A percentile compares a stretch with the other conserved stretches of the same genome.
These are phyloP conservation scores for Leuctra nigra DNA, from an alignment of 2,888 invertebrate species.

Conservation along the genomic window DNA sequence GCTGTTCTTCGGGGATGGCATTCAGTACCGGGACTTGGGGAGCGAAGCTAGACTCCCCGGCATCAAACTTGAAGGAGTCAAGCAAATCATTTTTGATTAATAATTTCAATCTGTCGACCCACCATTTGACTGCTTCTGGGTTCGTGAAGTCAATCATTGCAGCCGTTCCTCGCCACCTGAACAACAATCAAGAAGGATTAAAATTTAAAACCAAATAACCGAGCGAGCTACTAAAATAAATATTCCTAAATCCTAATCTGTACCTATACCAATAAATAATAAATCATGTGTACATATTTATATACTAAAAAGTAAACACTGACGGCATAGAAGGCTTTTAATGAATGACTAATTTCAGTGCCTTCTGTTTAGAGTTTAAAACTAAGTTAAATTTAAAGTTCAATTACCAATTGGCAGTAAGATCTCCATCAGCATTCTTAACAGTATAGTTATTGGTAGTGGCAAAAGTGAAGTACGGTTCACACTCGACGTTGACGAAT, in stretches of 20 bases:
- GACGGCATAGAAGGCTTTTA: no score
- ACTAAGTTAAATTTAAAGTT: no score
- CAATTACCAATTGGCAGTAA: no score
- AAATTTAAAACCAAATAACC: no score
- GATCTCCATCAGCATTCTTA: conserved; percentile 36
- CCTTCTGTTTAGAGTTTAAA: no score
- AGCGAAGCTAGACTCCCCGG: conserved; percentile 66
- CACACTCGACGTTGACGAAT: conserved; percentile 70
- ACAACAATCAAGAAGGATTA: no score
- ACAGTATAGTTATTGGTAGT: conserved; percentile 50
- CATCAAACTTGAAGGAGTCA: conserved; percentile 74
- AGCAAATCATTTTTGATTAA: conserved; percentile 57
- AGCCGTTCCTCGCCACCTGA: conserved; percentile 50
- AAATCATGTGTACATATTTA: no score
- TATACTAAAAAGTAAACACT: no score
- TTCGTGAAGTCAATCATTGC: conserved; percentile 69
- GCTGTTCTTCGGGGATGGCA: conserved; percentile 48
- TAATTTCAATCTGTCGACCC: conserved; percentile 45
- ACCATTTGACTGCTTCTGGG: conserved; percentile 50
- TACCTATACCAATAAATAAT: no score
- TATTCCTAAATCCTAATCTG: no score
- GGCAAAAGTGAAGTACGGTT: conserved; percentile 52
- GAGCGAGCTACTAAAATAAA: no score
- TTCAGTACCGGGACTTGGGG: conserved; percentile 54
- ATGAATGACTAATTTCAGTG: no score